Evolutionary conservation across 2,113 vertebrate species (phyloP).

Genomic region (Rhabdornis inornatus): DNA sequence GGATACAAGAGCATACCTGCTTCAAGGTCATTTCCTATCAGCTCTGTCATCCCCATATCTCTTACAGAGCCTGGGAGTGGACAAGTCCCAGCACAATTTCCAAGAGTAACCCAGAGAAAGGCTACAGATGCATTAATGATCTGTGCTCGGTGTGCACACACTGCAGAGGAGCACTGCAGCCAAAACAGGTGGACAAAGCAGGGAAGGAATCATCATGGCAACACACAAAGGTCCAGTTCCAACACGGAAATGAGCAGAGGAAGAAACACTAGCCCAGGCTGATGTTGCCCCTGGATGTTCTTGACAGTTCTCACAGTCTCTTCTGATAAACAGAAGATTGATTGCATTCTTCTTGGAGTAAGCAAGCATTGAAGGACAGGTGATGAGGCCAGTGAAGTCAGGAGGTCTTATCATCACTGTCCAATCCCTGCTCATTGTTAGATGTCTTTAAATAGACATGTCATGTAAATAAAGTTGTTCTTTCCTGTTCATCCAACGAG

Average conservation of each 20-base stretch:
- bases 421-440: no score
- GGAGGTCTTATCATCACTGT: no score
- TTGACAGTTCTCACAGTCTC: no score
- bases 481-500: no score
- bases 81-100: background rate
- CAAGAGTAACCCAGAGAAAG: background rate
- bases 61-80: background rate
- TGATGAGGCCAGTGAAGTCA: no score
- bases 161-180: background rate
- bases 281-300: no score
- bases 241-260: background rate
- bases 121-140: background rate
- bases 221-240: background rate
- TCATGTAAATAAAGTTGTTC: no score
- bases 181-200: background rate
- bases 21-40: background rate
- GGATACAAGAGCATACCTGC: rapidly evolving
- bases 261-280: background rate
- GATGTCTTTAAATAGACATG: no score
- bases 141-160: background rate
- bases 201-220: rapidly evolving
- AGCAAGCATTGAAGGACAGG: no score
- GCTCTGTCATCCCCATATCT: background rate
- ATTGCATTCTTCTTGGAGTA: no score
- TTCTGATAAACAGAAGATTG: no score